A percentile compares a stretch with the other conserved stretches of the same genome.
Evolutionary conservation across 2,888 invertebrate species (phyloP).

Genomic region (Brachyptera putata): DNA sequence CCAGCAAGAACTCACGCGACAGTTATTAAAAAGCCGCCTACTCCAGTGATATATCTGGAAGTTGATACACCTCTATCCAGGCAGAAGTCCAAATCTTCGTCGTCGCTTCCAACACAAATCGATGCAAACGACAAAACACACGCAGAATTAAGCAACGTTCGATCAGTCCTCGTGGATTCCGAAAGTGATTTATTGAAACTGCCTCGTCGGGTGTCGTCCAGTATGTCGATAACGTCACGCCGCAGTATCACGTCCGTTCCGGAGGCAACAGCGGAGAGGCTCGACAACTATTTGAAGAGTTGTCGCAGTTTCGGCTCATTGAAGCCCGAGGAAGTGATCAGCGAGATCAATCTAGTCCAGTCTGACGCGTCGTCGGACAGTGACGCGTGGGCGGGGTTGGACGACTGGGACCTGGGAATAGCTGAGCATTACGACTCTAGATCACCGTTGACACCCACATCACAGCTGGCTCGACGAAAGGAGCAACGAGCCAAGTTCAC

Average conservation of each 20-base stretch:
- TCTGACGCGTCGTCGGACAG: slow-evolving; percentile 44
- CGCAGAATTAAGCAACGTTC: no score
- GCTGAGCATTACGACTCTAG: slow-evolving; percentile 43
- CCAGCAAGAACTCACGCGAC: not conserved
- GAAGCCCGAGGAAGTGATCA: slow-evolving; percentile 44
- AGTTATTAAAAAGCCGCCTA: not conserved
- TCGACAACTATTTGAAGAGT: slow-evolving; percentile 48
- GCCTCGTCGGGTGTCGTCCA: not conserved
- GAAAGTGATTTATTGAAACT: not conserved
- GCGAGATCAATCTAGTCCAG: slow-evolving; percentile 32
- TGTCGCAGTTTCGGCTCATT: slow-evolving; percentile 49
- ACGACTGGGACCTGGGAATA: slow-evolving; percentile 50
- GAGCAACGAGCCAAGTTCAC: slow-evolving; percentile 38
- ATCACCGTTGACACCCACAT: slow-evolving; percentile 22
- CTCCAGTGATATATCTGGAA: slow-evolving; percentile 5
- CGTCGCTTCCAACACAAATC: not conserved
- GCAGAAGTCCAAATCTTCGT: not conserved
- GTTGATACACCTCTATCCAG: not conserved
- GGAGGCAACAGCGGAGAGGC: slow-evolving; percentile 41
- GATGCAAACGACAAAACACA: not conserved
- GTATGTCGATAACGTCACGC: not conserved
- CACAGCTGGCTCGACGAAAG: slow-evolving; percentile 27
- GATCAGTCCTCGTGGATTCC: not conserved
- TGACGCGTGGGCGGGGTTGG: slow-evolving; percentile 48
- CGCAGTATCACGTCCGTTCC: slow-evolving; percentile 19